Base-by-base conservation (phyloP, 2,797 vertebrate species). In the Ambastaia sidthimunki region DNA sequence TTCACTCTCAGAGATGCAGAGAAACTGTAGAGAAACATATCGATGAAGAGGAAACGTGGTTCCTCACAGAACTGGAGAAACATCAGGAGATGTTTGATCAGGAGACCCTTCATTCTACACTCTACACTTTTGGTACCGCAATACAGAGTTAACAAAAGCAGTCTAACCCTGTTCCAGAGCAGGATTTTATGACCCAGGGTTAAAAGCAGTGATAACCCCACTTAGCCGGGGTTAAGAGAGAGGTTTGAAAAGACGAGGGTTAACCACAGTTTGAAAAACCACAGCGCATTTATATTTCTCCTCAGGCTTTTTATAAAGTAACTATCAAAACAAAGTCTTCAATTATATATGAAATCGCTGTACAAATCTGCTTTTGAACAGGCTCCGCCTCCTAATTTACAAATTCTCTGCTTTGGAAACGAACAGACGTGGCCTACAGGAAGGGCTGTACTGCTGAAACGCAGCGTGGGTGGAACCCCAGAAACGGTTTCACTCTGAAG, bases 381-480 rank as follows among this genome's bases (percentile, higher is more conserved):
- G 37, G 44, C 59, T 41, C 12, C 74, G 18, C 62, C 57, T 76
- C 21, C 5, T 23, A 7, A 59, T 69, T 31, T 57, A 76, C 15
- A 67, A 7, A 55, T 21, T 19, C 55, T 59, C 18, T 10, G 7
- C 28, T 18, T 34, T 9, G 1, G 62, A 37, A 16, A 7, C 19
- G 21, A 59, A 28, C 60, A 57, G 52, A 37, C 41, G 34, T 1
- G 7, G 54, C 21, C 65, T 62, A 16, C 31, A 2, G 15, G 63
- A 70, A 37, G 71, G n/a, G 59, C 23, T 28, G 65, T 25, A 15
- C 73, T 7, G 73, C 67, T 18, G 73, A 78, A 85, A 74, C 10
- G 31, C 31, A 71, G 74, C 50, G 21, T 82, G 80, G 78, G 68
- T 73, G 63, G 57, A 34, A 68, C 57, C 66, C 50, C 25, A 7